These are phyloP conservation scores for Mandrillus leucophaeus DNA, from an alignment of 2,113 vertebrate species.

Conservation along the genomic window DNA sequence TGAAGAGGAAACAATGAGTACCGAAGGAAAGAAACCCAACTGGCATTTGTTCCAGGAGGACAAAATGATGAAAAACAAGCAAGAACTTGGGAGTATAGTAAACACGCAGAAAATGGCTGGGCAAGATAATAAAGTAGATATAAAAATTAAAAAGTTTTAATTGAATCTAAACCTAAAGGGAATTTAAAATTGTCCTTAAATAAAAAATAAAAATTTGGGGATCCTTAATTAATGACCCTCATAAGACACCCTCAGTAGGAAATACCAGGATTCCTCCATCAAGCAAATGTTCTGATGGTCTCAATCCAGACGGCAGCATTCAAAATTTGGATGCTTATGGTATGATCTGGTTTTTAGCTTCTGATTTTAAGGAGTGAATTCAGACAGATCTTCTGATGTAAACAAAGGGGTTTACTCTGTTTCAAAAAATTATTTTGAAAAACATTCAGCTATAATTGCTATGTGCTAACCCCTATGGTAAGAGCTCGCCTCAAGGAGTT, in stretches of 20 bases:
- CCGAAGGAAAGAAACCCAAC: not conserved
- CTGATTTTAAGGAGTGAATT: not conserved
- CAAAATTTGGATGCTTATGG: not conserved
- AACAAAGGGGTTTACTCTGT: not conserved
- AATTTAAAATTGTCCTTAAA: not conserved
- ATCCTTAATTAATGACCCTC: not conserved
- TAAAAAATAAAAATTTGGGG: not conserved
- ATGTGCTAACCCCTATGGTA: not conserved
- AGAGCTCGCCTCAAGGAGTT: not conserved
- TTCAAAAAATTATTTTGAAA: not conserved
- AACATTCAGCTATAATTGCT: not conserved
- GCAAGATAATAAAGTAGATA: not conserved
- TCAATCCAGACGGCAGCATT: not conserved
- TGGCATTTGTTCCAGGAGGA: not conserved
- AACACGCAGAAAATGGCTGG: not conserved
- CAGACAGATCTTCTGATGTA: not conserved
- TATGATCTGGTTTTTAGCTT: not conserved
- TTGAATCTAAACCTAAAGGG: not conserved
- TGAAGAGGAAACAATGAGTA: not conserved
- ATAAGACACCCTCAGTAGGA: not conserved
- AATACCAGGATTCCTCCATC: not conserved
- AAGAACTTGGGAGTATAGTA: fast-evolving
- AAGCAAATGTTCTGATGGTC: not conserved
- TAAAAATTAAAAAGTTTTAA: not conserved
- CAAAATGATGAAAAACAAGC: not conserved